Evolutionary conservation across 2,888 invertebrate genomes (phyloP).

Genomic region (Argyra leucocephala): DNA sequence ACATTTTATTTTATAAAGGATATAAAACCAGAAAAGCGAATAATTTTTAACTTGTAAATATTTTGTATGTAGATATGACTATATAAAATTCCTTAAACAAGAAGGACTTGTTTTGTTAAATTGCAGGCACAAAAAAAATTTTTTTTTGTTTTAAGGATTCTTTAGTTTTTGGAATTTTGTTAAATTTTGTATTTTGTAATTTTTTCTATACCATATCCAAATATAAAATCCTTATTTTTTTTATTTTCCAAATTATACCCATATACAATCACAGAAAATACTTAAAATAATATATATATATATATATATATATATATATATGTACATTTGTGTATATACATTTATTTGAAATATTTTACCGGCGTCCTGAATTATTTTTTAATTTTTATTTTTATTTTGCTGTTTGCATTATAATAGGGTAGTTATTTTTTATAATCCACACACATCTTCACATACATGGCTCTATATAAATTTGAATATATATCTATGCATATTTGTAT

Average conservation of each 20-base stretch:
- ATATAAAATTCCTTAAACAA: not conserved
- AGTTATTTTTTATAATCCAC: no score
- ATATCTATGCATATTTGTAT: no score
- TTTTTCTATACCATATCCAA: not conserved
- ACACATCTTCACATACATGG: no score
- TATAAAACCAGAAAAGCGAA: no score
- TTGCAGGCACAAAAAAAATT: no score
- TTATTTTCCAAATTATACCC: not conserved
- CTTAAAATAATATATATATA: not conserved
- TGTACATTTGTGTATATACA: not conserved
- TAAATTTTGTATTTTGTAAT: not conserved
- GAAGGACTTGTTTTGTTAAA: not conserved
- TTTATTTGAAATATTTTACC: not conserved
- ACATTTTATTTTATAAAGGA: no score
- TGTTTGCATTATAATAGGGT: not conserved
- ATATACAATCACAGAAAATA: not conserved
- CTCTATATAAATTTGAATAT: no score
- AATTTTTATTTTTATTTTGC: not conserved
- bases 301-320: not conserved
- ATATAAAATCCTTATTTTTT: not conserved
- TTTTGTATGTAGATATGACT: no score
- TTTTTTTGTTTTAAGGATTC: not conserved
- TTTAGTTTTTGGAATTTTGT: not conserved
- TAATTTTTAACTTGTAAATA: no score
- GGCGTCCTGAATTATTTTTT: slow-evolving; percentile 6